Percentiles rank a stretch among this genome's conserved stretches.
Conservation (phyloP, 2,113 vertebrate species). For the Percopsis transmontana region DNA sequence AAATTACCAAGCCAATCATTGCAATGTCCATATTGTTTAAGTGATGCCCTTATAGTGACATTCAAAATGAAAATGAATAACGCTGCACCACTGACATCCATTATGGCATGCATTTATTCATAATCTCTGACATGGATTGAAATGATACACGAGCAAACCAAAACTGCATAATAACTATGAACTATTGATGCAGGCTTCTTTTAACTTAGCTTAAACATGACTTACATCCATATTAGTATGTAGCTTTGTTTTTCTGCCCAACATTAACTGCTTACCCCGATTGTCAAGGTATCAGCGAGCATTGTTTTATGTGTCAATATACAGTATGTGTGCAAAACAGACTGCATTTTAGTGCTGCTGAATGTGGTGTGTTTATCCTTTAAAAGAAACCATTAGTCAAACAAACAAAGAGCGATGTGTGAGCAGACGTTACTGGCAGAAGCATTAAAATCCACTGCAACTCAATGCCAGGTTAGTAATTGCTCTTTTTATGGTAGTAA, state of each 20-base stretch:
- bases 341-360: slow-evolving; percentile 52
- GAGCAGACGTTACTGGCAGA: slow-evolving; percentile 69
- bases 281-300: slow-evolving; percentile 42
- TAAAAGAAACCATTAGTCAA: slow-evolving; percentile 78
- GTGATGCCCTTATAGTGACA: slow-evolving; percentile 68
- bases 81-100: slow-evolving; percentile 57
- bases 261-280: slow-evolving; percentile 30
- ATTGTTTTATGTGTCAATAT: slow-evolving; percentile 52
- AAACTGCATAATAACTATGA: slow-evolving; percentile 70
- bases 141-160: slow-evolving; percentile 65
- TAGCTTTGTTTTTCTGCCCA: slow-evolving; percentile 32
- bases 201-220: slow-evolving; percentile 47
- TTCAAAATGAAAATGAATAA: slow-evolving; percentile 71
- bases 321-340: slow-evolving; percentile 56
- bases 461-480: slow-evolving; percentile 84
- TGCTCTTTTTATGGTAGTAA: slow-evolving; percentile 84
- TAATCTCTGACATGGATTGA: slow-evolving; percentile 55
- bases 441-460: slow-evolving; percentile 74
- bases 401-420: slow-evolving; percentile 74
- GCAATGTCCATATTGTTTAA: slow-evolving; percentile 57
- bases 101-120: slow-evolving; percentile 62
- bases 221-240: slow-evolving; percentile 52
- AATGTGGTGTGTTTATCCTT: slow-evolving; percentile 71
- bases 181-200: slow-evolving; percentile 38
- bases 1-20: slow-evolving; percentile 64